Evolutionary conservation across 2,888 invertebrate genomes (phyloP).

Genomic region (Zeuzera pyrina): DNA sequence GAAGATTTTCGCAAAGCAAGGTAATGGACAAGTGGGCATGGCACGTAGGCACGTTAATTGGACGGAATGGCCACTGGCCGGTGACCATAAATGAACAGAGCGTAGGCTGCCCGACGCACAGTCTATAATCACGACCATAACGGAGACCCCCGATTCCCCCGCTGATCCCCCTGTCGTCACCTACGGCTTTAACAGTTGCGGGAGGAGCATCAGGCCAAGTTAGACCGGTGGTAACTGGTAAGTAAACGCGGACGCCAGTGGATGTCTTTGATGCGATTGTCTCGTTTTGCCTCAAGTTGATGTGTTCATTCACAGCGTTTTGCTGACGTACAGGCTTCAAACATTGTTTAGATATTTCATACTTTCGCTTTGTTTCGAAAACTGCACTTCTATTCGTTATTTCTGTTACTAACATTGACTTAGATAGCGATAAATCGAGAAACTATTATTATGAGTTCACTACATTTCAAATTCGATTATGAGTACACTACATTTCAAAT

Average conservation of each 20-base stretch:
- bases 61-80: slow-evolving; percentile 57
- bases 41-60: slow-evolving; percentile 69
- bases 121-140: slow-evolving; percentile 41
- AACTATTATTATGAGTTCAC: too few relatives aligned
- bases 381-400: neutral
- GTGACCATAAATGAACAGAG: slow-evolving; percentile 53
- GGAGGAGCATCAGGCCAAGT: slow-evolving; percentile 26
- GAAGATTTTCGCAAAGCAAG: slow-evolving; percentile 56
- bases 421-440: too few relatives aligned
- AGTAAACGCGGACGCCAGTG: slow-evolving; percentile 30
- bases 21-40: slow-evolving; percentile 61
- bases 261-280: slow-evolving; percentile 43
- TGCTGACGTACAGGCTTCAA: slow-evolving; percentile 28
- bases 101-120: slow-evolving; percentile 60
- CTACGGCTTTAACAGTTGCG: slow-evolving; percentile 5
- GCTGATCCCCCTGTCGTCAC: slow-evolving; percentile 3
- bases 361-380: slow-evolving; percentile 2
- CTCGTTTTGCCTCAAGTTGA: slow-evolving; percentile 34
- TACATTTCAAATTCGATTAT: too few relatives aligned
- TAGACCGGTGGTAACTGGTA: slow-evolving; percentile 22
- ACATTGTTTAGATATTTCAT: neutral
- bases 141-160: slow-evolving; percentile 20
- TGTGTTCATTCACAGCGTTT: slow-evolving; percentile 65
- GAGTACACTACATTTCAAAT: too few relatives aligned
- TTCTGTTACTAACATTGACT: neutral